These are phyloP conservation scores for Conus betulinus DNA, from an alignment of 1,140 invertebrate genomes.

Conservation along the genomic window DNA sequence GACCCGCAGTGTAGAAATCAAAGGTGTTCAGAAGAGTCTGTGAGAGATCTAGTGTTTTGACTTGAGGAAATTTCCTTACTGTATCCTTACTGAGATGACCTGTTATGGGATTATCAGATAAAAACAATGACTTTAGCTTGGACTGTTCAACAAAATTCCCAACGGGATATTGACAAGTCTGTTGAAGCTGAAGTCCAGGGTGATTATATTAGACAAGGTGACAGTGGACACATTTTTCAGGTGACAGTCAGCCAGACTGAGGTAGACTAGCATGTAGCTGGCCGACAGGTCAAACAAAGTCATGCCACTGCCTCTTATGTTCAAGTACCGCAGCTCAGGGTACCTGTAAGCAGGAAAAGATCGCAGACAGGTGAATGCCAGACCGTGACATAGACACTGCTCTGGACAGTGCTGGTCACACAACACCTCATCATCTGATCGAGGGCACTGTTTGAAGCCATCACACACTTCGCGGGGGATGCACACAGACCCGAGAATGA, in stretches of 20 bases:
- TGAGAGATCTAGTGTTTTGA: neutral
- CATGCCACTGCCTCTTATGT: conserved; percentile 1
- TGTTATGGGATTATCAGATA: conserved; percentile 37
- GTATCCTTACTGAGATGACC: conserved; percentile 32
- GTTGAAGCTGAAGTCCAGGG: neutral
- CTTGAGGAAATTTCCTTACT: neutral
- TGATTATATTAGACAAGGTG: neutral
- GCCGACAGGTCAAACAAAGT: neutral
- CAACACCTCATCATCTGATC: conserved; percentile 22
- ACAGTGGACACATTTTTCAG: neutral
- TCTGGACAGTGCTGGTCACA: conserved; percentile 4
- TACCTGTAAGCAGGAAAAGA: neutral
- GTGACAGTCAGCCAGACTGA: conserved; percentile 10
- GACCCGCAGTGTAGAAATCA: neutral
- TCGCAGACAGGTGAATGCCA: conserved; percentile 7
- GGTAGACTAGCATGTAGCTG: conserved; percentile 11
- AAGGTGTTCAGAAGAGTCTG: neutral
- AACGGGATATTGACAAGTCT: neutral
- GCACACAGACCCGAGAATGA: neutral
- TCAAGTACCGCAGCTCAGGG: neutral
- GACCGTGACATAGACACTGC: neutral
- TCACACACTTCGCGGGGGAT: conserved; percentile 12
- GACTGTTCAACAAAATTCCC: neutral
- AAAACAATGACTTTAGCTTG: conserved; percentile 25
- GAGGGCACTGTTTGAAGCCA: neutral